Conservation (phyloP, 2,888 invertebrate genomes). For the Epinotia brunnichana region DNA sequence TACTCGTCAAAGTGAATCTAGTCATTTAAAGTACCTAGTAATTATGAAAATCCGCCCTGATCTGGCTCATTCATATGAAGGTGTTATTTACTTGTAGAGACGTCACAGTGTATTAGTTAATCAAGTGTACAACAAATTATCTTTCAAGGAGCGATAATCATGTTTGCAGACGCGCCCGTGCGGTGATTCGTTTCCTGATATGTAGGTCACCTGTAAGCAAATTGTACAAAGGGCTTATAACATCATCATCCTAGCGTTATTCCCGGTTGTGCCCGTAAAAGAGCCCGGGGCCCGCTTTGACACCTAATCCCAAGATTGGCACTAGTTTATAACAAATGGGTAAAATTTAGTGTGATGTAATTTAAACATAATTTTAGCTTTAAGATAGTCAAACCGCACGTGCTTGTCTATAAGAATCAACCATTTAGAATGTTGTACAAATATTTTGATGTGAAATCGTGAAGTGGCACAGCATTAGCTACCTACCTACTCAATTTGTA, state of each 20-base stretch:
- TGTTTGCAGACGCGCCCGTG: conserved; percentile 55
- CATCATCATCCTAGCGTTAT: no score
- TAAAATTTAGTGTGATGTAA: neutral
- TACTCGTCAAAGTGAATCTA: conserved; percentile 18
- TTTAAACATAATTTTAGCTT: neutral
- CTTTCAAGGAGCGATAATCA: conserved; percentile 55
- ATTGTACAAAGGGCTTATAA: conserved; percentile 17
- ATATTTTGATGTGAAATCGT: neutral
- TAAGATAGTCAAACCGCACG: neutral
- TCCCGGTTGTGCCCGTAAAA: no score
- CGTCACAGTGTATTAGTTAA: neutral
- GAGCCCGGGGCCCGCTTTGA: no score
- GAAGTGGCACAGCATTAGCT: neutral
- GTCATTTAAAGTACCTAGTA: neutral
- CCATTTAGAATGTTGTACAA: neutral
- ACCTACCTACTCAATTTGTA: neutral
- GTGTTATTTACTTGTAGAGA: conserved; percentile 3
- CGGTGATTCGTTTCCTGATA: conserved; percentile 45
- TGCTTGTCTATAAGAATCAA: neutral
- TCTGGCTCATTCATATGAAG: conserved; percentile 2
- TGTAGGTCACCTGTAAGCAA: conserved; percentile 52
- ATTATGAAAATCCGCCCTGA: neutral
- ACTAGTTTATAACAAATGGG: no score
- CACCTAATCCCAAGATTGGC: no score
- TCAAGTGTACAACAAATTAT: conserved; percentile 52